phyloP scores from a whole-genome alignment of 2,888 invertebrate species.

The Merodon equestris region DNA sequence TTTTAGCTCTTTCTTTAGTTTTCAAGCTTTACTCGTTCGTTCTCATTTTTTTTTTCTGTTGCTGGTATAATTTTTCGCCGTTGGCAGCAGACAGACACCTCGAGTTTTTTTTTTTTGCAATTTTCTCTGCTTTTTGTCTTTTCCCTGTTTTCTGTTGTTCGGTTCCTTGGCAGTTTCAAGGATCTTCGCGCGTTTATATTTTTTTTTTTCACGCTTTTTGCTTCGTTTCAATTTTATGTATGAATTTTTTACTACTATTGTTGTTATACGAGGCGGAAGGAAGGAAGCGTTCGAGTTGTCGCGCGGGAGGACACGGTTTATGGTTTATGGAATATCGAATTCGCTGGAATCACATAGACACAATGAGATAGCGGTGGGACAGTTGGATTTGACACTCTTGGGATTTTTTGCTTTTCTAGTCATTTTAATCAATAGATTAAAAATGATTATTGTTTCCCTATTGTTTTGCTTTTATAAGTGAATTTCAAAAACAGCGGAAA shows the following conservation, averaged over 20 bases:
- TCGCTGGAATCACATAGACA: too few relatives aligned
- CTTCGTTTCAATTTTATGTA: conserved; percentile 41
- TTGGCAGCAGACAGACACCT: conserved; percentile 71
- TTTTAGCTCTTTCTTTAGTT: conserved; percentile 46
- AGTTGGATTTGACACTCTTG: conserved; percentile 36
- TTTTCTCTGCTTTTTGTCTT: conserved; percentile 25
- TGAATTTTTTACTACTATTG: conserved; percentile 4
- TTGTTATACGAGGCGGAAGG: conserved; percentile 7
- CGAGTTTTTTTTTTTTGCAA: conserved; percentile 37
- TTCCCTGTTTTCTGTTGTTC: conserved; percentile 16
- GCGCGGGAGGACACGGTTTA: too few relatives aligned
- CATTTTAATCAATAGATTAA: not conserved
- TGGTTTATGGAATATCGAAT: too few relatives aligned
- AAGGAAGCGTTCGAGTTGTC: not conserved
- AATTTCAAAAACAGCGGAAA: too few relatives aligned
- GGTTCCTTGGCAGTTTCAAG: conserved; percentile 57
- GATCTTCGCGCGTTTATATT: conserved; percentile 54
- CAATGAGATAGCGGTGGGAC: conserved; percentile 9
- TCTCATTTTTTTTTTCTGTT: conserved; percentile 33
- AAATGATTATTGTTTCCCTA: not conserved
- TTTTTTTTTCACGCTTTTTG: conserved; percentile 34
- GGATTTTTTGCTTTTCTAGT: too few relatives aligned
- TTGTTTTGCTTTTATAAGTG: too few relatives aligned
- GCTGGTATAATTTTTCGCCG: conserved; percentile 58
- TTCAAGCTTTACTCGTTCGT: conserved; percentile 8